These are phyloP conservation scores for Tursiops truncatus DNA, from an alignment of 2,113 vertebrate species.

Conservation along the genomic window DNA sequence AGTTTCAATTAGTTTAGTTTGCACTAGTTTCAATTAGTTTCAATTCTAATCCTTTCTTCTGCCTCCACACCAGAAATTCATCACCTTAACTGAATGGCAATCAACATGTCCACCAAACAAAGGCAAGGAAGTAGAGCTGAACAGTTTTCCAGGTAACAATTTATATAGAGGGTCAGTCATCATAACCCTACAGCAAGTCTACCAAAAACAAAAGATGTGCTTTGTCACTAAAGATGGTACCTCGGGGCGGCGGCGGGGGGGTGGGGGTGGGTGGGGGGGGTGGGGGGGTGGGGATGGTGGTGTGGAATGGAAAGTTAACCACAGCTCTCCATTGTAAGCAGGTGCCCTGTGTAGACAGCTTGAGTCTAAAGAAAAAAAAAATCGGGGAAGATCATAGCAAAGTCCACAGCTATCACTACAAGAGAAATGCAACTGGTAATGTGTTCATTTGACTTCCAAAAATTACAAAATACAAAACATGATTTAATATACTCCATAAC, in stretches of 20 bases:
- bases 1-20: too few relatives aligned
- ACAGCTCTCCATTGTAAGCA: background rate
- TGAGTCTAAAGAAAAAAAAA: background rate
- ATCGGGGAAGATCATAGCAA: background rate
- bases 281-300: too few relatives aligned
- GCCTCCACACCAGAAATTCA: background rate
- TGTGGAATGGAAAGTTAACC: background rate
- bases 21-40: too few relatives aligned
- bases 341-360: background rate
- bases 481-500: background rate
- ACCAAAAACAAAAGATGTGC: background rate
- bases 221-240: background rate
- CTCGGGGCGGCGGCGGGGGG: background rate
- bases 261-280: too few relatives aligned
- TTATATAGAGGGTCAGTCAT: background rate
- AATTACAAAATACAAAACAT: background rate
- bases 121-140: background rate
- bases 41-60: background rate
- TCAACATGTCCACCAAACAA: background rate
- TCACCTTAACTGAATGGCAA: background rate
- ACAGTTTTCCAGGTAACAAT: background rate
- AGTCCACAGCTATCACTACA: background rate
- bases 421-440: slow-evolving; percentile 9
- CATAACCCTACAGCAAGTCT: background rate
- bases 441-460: background rate